These are phyloP conservation scores for Spialia ferax DNA, from an alignment of 2,888 invertebrate species.

Conservation along the genomic window DNA sequence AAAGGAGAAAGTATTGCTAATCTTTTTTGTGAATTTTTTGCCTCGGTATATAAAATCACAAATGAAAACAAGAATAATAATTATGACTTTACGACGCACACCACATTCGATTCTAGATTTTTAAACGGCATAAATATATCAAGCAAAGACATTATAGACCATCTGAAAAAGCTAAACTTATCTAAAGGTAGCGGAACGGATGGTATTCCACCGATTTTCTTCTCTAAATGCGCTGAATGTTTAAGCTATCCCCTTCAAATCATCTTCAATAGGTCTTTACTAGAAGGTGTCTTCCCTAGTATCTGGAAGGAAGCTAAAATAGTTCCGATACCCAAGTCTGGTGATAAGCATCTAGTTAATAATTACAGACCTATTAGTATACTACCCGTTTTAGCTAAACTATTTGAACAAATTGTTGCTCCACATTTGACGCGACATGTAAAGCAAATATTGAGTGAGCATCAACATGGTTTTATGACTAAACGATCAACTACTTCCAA, in stretches of 20 bases:
- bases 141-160: neutral
- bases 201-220: conserved; percentile 10
- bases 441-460: conserved; percentile 1
- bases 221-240: conserved; percentile 4
- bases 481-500: conserved; percentile 11
- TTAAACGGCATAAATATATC: conserved; percentile 6
- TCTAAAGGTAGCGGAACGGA: conserved; percentile 13
- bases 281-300: neutral
- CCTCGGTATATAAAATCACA: conserved; percentile 2
- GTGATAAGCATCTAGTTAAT: neutral
- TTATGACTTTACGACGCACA: neutral
- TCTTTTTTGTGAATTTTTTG: conserved; percentile 20
- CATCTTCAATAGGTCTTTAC: conserved; percentile 10
- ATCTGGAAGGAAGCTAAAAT: conserved; percentile 22
- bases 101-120: neutral
- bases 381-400: conserved; percentile 10
- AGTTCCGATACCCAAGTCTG: conserved; percentile 16
- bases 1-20: conserved; percentile 10
- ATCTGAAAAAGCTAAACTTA: conserved; percentile 12
- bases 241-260: conserved; percentile 18
- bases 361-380: conserved; percentile 19
- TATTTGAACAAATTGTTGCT: conserved; percentile 7
- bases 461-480: conserved; percentile 19
- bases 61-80: neutral
- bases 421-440: conserved; percentile 3